Base-by-base conservation (phyloP, 2,888 invertebrate species). In the Nymphalis urticae region DNA sequence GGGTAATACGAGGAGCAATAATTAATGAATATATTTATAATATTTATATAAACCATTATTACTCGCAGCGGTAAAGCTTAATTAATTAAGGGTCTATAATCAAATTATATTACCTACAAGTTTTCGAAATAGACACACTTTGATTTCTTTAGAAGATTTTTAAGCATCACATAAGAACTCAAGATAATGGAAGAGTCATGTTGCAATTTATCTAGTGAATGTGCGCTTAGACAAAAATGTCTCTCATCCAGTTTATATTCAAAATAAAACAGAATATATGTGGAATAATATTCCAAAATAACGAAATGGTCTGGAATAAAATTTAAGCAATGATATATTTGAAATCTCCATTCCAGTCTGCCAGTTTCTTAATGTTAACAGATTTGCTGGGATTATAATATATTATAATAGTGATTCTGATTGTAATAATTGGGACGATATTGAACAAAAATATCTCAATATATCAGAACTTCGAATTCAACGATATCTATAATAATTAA, bases 151-250 rank as follows among this genome's bases (percentile, higher is more conserved):
- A 19, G 5, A 42, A 58, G 19, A 19, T 58, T 42, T 32, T 58
- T 2, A 19, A 36, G 27, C 42, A 42, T 19, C 24, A 24, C 60
- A 48, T 13, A 16, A 48, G 27, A 16, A 54, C 54, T 13, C 32
- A 27, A 17, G 24, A 21, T 48, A 61, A 61, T 61, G 61, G 48
- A 21, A 61, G 61, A 61, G 16, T 61, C 48, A 4, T 61, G 61
- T 61, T 48, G 27, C 48, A 27, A 24, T 48, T 61, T 61, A n/a
- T 48, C n/a, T 48, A 9, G 36, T n/a, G 10, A 48, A 60, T 42
- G 47, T 48, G 10, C 48, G 24, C 61, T 48, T 24, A 48, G 48
- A 61, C 48, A 17, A 59, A 17, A 19, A 24, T 27, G n/a, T 61
- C 56, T 56, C n/a, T 48, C 17, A 61, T 42, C n/a, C 19, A 48